phyloP scores from a whole-genome alignment of 2,888 invertebrate species.

The Andrena bucephala region DNA sequence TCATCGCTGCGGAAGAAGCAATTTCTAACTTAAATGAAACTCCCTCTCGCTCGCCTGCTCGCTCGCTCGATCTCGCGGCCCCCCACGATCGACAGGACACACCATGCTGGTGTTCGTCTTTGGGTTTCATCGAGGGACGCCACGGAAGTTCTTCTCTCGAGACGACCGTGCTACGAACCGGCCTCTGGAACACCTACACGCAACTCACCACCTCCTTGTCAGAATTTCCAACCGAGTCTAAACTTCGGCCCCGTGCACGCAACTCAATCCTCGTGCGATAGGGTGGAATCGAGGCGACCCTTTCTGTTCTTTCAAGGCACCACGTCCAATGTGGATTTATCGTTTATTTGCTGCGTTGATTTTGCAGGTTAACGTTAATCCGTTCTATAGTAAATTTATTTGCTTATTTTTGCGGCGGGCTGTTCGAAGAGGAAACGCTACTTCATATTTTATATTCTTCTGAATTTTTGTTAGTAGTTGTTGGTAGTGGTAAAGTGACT shows the following conservation, averaged over 20 bases:
- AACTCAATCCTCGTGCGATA: conserved; percentile 31
- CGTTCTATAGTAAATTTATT: too few relatives aligned
- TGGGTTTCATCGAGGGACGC: conserved; percentile 56
- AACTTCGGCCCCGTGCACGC: conserved; percentile 48
- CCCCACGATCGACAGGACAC: conserved; percentile 69
- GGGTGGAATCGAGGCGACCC: neutral
- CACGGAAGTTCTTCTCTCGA: conserved; percentile 56
- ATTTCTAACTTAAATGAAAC: conserved; percentile 85
- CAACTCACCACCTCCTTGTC: conserved; percentile 60
- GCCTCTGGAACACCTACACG: conserved; percentile 55
- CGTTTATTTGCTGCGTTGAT: too few relatives aligned
- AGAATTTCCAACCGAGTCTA: conserved; percentile 45
- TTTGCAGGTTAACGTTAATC: too few relatives aligned
- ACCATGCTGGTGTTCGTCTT: conserved; percentile 55
- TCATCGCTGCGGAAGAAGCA: conserved; percentile 85
- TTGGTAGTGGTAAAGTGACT: too few relatives aligned
- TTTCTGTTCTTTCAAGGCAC: neutral
- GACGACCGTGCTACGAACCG: conserved; percentile 42
- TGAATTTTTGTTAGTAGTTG: too few relatives aligned
- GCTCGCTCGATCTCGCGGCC: conserved; percentile 34
- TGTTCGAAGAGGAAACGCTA: too few relatives aligned
- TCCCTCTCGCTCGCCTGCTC: conserved; percentile 76
- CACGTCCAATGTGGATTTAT: neutral
- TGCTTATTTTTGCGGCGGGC: too few relatives aligned
- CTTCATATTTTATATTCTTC: too few relatives aligned